Conservation (phyloP, 2,888 invertebrate species). For the Thelaira solivaga region DNA sequence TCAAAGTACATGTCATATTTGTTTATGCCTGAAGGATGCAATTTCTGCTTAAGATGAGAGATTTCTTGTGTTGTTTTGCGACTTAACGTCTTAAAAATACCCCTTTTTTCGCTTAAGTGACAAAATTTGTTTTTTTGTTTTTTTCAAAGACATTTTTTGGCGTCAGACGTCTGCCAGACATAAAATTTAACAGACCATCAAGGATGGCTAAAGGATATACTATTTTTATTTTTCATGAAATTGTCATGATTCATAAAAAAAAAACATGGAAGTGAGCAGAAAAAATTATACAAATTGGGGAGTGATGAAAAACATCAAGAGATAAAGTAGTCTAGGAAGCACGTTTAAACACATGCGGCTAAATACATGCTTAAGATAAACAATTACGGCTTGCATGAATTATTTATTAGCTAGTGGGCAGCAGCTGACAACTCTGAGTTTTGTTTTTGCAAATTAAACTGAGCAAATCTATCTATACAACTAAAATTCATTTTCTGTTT, state of each 20-base stretch:
- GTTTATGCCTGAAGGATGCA: conserved; percentile 16
- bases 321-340: background rate
- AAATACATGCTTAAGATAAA: background rate
- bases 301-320: conserved; percentile 22
- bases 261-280: background rate
- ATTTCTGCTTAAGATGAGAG: background rate
- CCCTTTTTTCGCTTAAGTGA: conserved; percentile 1
- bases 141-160: conserved; percentile 38
- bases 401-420: no score
- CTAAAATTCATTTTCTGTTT: no score
- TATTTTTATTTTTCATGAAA: conserved; percentile 11
- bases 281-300: background rate
- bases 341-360: background rate
- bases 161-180: conserved; percentile 62
- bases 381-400: no score
- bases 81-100: background rate
- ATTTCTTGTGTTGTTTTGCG: background rate
- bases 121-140: conserved; percentile 20
- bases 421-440: no score
- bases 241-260: conserved; percentile 22
- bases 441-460: no score
- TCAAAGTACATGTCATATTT: background rate
- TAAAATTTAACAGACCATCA: conserved; percentile 49
- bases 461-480: no score
- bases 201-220: conserved; percentile 21